Evolutionary conservation across 1,140 invertebrate genomes (phyloP), one percentile per base, ranked within the genome.

Genomic region (Sarcophaga bullata): DNA sequence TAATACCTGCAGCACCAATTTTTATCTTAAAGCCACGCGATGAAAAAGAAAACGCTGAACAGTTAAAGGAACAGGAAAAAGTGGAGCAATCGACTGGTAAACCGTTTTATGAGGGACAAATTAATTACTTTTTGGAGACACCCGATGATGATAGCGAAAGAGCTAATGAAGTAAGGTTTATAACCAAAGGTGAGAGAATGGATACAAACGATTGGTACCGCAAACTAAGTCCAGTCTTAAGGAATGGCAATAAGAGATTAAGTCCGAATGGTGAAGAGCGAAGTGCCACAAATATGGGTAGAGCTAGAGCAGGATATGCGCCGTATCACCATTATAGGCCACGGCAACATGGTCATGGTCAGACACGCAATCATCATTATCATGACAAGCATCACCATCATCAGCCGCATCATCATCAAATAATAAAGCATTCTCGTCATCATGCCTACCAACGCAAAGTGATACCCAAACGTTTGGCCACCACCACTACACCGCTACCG

Each of bases 141-240:
- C 25, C 19, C 2, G 82, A 84, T 19, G 80, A 82, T 48, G 58
- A 81, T 76, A 50, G 58, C 11, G 85, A 82, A 49, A 85, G 86
- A 0, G 85, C 86, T 47, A 80, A 76, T 50, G 78, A 62, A 73
- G 62, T 52, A 9, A 75, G 76, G 13, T 78, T 78, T 37, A 78
- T 78, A 50, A 78, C 75, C 47, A 78, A 78, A 78, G 72, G 73
- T 78, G 86, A 88, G 50, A 86, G 87, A 0, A 50, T 88, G 68
- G 86, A 88, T 58, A 87, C 87, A 78, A 86, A 86, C 52, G 87
- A 88, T 76, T 88, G 87, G 87, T 88, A 88, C 85, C 85, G 86
- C 10, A 84, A 87, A 10, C 84, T 88, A 3, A 88, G 86, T 85
- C 87, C 87, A 3, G 86, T 88, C 6, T 37, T 88, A 10, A 68